Percentiles rank a stretch among this genome's conserved stretches.
Evolutionary conservation across 2,888 invertebrate genomes (phyloP).

Genomic region (Stomorhina lunata): DNA sequence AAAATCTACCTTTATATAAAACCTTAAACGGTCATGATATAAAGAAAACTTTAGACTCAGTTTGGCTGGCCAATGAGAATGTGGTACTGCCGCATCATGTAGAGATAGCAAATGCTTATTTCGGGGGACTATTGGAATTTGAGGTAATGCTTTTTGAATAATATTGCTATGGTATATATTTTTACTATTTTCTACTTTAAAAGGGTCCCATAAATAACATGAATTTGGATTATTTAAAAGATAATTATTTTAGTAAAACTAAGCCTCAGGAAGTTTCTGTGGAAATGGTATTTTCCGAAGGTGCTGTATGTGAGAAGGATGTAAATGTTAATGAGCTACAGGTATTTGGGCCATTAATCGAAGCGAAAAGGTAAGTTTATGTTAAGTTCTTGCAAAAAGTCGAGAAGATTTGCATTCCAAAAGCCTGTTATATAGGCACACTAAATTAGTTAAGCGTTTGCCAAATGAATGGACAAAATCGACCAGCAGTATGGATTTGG

Average conservation of each 20-base stretch:
- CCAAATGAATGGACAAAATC: too few relatives aligned
- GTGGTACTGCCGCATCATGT: slow-evolving; percentile 70
- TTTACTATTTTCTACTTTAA: neutral
- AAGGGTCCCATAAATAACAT: slow-evolving; percentile 81
- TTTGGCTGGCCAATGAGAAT: slow-evolving; percentile 81
- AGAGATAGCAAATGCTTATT: slow-evolving; percentile 70
- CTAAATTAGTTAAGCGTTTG: too few relatives aligned
- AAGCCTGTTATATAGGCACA: too few relatives aligned
- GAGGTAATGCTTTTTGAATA: slow-evolving; percentile 68
- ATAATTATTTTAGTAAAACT: slow-evolving; percentile 81
- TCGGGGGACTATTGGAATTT: slow-evolving; percentile 74
- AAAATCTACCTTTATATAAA: slow-evolving; percentile 78
- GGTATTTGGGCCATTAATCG: slow-evolving; percentile 74
- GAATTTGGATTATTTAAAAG: slow-evolving; percentile 79
- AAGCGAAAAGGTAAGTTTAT: slow-evolving; percentile 73
- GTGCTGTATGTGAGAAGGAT: slow-evolving; percentile 76
- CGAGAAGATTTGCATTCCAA: too few relatives aligned
- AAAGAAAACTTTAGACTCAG: slow-evolving; percentile 74
- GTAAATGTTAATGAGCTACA: slow-evolving; percentile 73
- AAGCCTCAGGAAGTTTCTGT: slow-evolving; percentile 80
- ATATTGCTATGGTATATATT: neutral
- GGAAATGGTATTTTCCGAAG: slow-evolving; percentile 79
- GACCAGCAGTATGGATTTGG: too few relatives aligned
- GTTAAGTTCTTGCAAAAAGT: too few relatives aligned
- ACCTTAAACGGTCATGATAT: slow-evolving; percentile 79